These are phyloP conservation scores for Spodoptera picta DNA, from an alignment of 2,888 invertebrate species.

Conservation along the genomic window DNA sequence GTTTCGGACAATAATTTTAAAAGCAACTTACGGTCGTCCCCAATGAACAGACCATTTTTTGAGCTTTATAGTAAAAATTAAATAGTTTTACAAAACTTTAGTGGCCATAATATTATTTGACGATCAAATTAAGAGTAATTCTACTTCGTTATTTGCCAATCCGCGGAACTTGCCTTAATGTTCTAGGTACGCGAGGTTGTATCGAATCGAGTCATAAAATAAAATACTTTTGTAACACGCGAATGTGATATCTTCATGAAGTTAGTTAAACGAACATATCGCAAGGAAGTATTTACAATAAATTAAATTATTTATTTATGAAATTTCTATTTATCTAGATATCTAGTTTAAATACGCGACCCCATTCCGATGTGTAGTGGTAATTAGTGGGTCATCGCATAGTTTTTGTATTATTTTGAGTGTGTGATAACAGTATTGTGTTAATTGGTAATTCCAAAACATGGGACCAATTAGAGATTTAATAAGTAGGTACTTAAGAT, in stretches of 20 bases:
- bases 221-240: no score
- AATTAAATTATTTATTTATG: constrained; percentile 7
- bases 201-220: constrained; percentile 3
- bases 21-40: background rate
- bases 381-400: background rate
- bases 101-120: constrained; percentile 68
- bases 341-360: background rate
- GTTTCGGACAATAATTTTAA: background rate
- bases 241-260: constrained; percentile 13
- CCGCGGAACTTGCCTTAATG: constrained; percentile 61
- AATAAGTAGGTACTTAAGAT: constrained; percentile 11
- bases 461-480: constrained; percentile 33
- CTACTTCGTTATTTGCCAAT: constrained; percentile 52
- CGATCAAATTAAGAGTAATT: constrained; percentile 35
- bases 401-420: constrained; percentile 5
- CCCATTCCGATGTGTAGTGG: constrained; percentile 3
- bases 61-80: constrained; percentile 14
- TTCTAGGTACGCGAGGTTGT: constrained; percentile 27
- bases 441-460: constrained; percentile 13
- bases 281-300: constrained; percentile 22
- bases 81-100: constrained; percentile 33
- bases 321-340: background rate
- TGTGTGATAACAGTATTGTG: constrained; percentile 15
- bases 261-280: constrained; percentile 1
- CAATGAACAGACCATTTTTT: constrained; percentile 21